Base-by-base conservation (phyloP, 2,888 invertebrate genomes). In the Lutraria lutraria region DNA sequence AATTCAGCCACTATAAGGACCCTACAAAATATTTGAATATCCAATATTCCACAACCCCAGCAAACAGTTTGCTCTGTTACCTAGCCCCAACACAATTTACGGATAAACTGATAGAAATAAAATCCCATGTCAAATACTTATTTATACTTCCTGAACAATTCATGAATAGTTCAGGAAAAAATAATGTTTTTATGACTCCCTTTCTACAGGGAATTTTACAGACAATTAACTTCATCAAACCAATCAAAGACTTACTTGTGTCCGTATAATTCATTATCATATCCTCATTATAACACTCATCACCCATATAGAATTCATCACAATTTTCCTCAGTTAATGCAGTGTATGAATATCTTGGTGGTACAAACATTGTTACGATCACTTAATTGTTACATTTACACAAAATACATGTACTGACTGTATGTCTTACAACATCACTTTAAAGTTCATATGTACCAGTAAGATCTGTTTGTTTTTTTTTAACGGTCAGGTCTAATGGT, bases 201-300 rank as follows among this genome's bases (percentile, higher is more conserved):
- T n/a, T n/a, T n/a, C n/a, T n/a, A n/a, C n/a, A n/a, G n/a, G n/a
- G n/a, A n/a, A n/a, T n/a, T n/a, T n/a, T 43, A 43, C 43, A 43
- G 43, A 60, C n/a, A n/a, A 8, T 60, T n/a, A 60, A 60, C 15
- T 25, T 25, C 29, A 72, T 29, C 13, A 29, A 15, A 72, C n/a
- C n/a, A 72, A 72, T 72, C 25, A 72, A 72, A 15, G 3, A 25
- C 25, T 72, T 72, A 72, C 72, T 72, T 72, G 72, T 72, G n/a
- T 72, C 72, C 72, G 29, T 72, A 8, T 12, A 25, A 31, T 25
- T 72, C 25, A n/a, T n/a, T n/a, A n/a, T n/a, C n/a, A 56, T 21
- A 56, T 56, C 56, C 13, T 56, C 56, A 56, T 29, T 29, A 72
- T 29, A 25, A 15, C 12, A 15, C 10, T 72, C 25, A n/a, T 72